Conservation (phyloP, 1,140 invertebrate species). For the Rhagoletis zephyria region DNA sequence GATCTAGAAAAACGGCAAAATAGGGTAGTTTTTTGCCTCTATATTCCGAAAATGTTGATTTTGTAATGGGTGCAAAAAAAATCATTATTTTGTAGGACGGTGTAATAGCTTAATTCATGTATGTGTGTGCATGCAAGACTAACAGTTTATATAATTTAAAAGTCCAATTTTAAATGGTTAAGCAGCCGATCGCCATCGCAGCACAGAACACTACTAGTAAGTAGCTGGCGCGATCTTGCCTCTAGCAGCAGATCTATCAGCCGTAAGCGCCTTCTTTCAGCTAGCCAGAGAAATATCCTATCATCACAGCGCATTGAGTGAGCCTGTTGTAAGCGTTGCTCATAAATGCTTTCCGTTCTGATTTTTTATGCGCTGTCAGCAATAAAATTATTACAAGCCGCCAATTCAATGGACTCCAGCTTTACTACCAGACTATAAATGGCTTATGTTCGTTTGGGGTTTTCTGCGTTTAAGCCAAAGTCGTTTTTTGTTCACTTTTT, state of each 20-base stretch:
- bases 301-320: background rate
- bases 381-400: slow-evolving; percentile 46
- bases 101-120: background rate
- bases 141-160: slow-evolving; percentile 29
- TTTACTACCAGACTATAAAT: slow-evolving; percentile 16
- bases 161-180: slow-evolving; percentile 23
- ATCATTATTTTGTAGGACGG: too few species aligned
- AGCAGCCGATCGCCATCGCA: background rate
- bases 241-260: too few species aligned
- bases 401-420: slow-evolving; percentile 3
- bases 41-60: too few species aligned
- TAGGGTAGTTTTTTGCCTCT: too few species aligned
- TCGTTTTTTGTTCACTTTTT: background rate
- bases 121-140: background rate
- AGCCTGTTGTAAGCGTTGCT: slow-evolving; percentile 17
- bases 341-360: slow-evolving; percentile 48
- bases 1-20: too few species aligned
- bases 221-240: background rate
- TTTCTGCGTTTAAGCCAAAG: background rate
- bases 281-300: background rate
- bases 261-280: background rate
- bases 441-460: slow-evolving; percentile 11
- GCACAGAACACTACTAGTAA: background rate
- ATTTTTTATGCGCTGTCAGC: slow-evolving; percentile 43
- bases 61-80: too few species aligned